Evolutionary conservation across 2,113 vertebrate species (phyloP).

Genomic region (Danionella cerebrum): DNA sequence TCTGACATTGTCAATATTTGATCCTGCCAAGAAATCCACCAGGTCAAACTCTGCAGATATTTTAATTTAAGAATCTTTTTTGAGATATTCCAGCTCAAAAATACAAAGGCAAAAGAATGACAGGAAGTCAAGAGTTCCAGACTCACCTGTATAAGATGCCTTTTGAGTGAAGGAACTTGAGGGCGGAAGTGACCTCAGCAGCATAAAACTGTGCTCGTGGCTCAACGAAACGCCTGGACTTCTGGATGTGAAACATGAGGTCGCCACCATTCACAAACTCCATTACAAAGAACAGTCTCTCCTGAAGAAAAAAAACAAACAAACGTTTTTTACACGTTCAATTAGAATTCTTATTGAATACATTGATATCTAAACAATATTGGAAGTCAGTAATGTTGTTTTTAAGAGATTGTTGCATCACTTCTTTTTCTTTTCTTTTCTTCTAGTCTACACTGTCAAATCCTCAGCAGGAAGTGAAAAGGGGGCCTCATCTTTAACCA

Average conservation of each 20-base stretch:
- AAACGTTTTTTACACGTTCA: too few relatives aligned
- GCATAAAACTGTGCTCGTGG: slow-evolving; percentile 89
- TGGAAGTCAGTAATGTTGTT: too few relatives aligned
- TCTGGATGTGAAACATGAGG: slow-evolving; percentile 99
- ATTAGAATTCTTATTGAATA: too few relatives aligned
- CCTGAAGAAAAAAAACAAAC: slow-evolving; percentile 61
- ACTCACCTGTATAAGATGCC: slow-evolving; percentile 87
- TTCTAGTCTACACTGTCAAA: neutral
- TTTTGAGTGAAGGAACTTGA: slow-evolving; percentile 91
- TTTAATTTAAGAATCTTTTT: too few relatives aligned
- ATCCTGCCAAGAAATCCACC: too few relatives aligned
- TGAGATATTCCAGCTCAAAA: too few relatives aligned
- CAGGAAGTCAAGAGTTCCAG: too few relatives aligned
- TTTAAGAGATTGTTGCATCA: too few relatives aligned
- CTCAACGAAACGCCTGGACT: slow-evolving; percentile 92
- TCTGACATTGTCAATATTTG: too few relatives aligned
- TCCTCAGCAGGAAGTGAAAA: neutral
- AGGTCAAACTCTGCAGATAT: too few relatives aligned
- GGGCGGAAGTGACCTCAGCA: slow-evolving; percentile 90
- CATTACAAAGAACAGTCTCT: slow-evolving; percentile 98
- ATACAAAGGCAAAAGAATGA: too few relatives aligned
- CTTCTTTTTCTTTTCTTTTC: neutral
- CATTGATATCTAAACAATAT: too few relatives aligned
- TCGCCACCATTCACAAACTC: slow-evolving; percentile 97
- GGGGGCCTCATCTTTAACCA: neutral